Evolutionary conservation across 2,113 vertebrate genomes (phyloP), one percentile per base, ranked within the genome.

Genomic region (Agapornis roseicollis): DNA sequence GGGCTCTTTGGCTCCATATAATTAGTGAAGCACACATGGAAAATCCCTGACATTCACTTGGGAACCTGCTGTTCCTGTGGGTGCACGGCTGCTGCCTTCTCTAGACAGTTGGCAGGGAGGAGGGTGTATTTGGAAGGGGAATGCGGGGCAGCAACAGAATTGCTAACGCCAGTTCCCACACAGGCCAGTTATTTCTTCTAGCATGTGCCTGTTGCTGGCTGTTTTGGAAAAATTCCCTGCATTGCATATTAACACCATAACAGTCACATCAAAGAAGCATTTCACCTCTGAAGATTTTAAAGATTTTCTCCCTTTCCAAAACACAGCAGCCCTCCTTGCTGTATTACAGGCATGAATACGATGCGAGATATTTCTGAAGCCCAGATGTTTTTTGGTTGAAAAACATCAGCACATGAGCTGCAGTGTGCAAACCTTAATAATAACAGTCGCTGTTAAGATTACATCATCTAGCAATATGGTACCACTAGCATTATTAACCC

Each of bases 141-240:
- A 66, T 27, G 50, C 68, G 9, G 33, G 46, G 4, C 37, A 89
- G 17, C 25, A 89, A 60, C 17, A 50, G 44, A 66, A 81, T 13
- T 71, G 35, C 14, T 24, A 46, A 39, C 12, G 68, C 15, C 68
- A 66, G 68, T 44, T 25, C 31, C 22, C 8, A 2, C 28, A 65
- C 5, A 58, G 12, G 20, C 24, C 11, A 2, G 9, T 76, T 1
- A 29, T 91, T 96, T 78, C 55, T 86, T 70, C 82, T 60, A 56
- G 42, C 13, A 24, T 0, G 0, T 39, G 13, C 17, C 28, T 69
- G 17, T 80, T 70, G 55, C 9, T 9, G n/a, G 7, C 53, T 86
- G 8, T 58, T 79, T 28, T 33, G 35, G 22, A 90, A 92, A 91
- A 50, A 56, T 2, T 7, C 70, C 50, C n/a, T 50, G 27, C 49